Evolutionary conservation across 2,113 vertebrate genomes (phyloP).

Genomic region (Serinus canaria): DNA sequence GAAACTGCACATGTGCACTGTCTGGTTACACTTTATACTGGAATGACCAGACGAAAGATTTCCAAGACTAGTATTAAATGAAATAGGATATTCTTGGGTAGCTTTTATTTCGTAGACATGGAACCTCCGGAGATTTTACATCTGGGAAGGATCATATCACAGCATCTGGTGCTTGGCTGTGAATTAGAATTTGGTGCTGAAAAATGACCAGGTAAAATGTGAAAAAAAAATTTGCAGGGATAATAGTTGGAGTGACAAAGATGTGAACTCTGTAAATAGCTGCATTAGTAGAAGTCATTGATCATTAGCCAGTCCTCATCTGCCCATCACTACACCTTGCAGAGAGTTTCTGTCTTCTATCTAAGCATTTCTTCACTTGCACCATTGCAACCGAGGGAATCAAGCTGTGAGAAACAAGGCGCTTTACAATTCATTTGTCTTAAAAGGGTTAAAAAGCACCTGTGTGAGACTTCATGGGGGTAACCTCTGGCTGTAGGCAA

Average conservation of each 20-base stretch:
- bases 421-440: background rate
- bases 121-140: background rate
- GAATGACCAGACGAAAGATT: background rate
- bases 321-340: background rate
- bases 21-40: constrained; percentile 30
- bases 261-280: background rate
- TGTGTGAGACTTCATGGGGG: background rate
- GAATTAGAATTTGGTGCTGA: background rate
- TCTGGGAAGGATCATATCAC: constrained; percentile 40
- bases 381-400: background rate
- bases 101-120: constrained; percentile 13
- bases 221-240: background rate
- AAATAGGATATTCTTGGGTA: constrained; percentile 50
- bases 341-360: background rate
- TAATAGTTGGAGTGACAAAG: background rate
- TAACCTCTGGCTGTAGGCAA: background rate
- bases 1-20: background rate
- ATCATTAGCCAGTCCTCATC: background rate
- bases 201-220: constrained; percentile 3
- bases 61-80: constrained; percentile 26
- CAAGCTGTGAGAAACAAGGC: background rate
- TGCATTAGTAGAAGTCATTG: background rate
- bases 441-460: background rate
- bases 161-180: constrained; percentile 17
- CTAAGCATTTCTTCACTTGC: background rate